Base-by-base conservation (phyloP, 2,797 vertebrate species). In the Periophthalmus magnuspinnatus region DNA sequence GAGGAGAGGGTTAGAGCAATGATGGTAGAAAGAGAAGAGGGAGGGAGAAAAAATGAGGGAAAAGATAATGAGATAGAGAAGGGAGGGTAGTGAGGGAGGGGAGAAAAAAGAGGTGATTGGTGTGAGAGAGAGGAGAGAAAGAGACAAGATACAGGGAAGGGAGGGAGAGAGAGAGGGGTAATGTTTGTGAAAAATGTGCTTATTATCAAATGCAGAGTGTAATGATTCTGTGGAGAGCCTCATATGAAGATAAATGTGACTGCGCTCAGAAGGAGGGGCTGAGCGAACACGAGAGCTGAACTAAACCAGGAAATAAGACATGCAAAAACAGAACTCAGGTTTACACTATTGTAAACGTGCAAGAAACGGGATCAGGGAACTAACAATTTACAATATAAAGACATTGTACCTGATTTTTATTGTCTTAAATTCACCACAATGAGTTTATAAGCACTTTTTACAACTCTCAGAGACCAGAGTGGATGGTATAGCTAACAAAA, bases 191-290 rank as follows among this genome's bases (percentile, higher is more conserved):
- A 34, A 19, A 52, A 52, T 54, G 19, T 11, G 28, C 1, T 52
- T 5, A 6, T 52, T 50, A 65, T 5, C 14, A 55, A 1, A 56
- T 7, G 68, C 88, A 74, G 88, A 99, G n/a, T 10, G 11, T 41
- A 22, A 62, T 62, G 59, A 38, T 5, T 21, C 59, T 36, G 33
- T 13, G 57, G 17, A 61, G 19, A 21, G 59, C n/a, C 17, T 11
- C 11, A 38, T 38, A 62, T 62, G 11, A 62, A 22, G 36, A 62
- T 41, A 97, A 99, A 93, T 97, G 96, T 59, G 96, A 94, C 81
- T 94, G 96, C 62, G 94, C 16, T 14, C 32, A 36, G 57, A 17
- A 32, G 32, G 59, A 36, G 59, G 33, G n/a, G 36, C 36, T 5
- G 58, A n/a, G 7, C 3, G 34, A 61, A 8, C 32, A 17, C 9